A percentile compares a stretch with the other conserved stretches of the same genome.
phyloP scores from a whole-genome alignment of 2,888 invertebrate species.

The Geotrupes spiniger region DNA sequence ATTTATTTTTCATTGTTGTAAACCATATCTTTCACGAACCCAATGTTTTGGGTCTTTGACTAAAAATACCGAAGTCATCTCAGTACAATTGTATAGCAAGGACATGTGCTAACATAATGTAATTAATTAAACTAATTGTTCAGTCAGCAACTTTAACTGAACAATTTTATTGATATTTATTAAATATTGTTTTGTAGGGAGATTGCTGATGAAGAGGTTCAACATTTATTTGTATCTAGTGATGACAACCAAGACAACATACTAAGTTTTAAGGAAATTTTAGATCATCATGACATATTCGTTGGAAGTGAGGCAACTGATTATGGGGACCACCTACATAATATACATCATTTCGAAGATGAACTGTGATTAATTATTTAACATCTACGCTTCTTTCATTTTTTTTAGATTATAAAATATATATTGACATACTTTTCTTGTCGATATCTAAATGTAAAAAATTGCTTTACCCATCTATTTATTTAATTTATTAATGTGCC shows the following conservation, averaged over 20 bases:
- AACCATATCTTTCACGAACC: too few species aligned
- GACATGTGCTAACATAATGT: too few species aligned
- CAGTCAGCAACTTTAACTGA: too few species aligned
- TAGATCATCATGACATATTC: conserved; percentile 82
- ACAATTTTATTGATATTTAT: too few species aligned
- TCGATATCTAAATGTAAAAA: too few species aligned
- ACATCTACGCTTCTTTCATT: neutral
- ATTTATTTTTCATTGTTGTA: too few species aligned
- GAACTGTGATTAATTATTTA: conserved; percentile 61
- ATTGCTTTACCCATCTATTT: too few species aligned
- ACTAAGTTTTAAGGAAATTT: conserved; percentile 76
- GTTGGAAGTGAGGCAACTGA: conserved; percentile 92
- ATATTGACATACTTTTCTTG: neutral
- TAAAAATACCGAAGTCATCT: too few species aligned
- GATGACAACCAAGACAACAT: conserved; percentile 83
- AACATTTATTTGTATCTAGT: conserved; percentile 81
- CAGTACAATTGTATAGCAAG: too few species aligned
- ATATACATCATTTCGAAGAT: conserved; percentile 74
- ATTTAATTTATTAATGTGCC: too few species aligned
- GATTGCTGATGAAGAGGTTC: conserved; percentile 86
- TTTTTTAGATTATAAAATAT: neutral
- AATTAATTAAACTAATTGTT: too few species aligned
- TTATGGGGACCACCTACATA: conserved; percentile 80
- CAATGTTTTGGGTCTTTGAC: too few species aligned
- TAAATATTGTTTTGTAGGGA: conserved; percentile 55